A percentile compares a stretch with the other conserved stretches of the same genome.
Evolutionary conservation across 1,140 invertebrate species (phyloP).

Genomic region (Lepeophtheirus salmonis): DNA sequence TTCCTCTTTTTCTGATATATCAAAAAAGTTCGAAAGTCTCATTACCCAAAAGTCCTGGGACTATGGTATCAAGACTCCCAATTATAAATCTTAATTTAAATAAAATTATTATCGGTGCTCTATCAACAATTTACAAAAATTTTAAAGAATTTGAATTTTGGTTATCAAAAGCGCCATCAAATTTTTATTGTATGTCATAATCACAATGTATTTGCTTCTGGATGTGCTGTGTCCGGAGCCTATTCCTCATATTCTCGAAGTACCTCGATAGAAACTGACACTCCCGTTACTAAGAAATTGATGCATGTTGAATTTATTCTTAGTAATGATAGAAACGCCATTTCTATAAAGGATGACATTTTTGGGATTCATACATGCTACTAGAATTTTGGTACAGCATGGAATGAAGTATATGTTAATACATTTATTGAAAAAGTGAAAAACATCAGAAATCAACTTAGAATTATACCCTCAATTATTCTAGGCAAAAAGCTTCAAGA

Average conservation of each 20-base stretch:
- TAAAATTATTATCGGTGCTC: slow-evolving; percentile 44
- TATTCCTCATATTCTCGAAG: slow-evolving; percentile 50
- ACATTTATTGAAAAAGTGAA: slow-evolving; percentile 50
- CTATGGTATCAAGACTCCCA: slow-evolving; percentile 34
- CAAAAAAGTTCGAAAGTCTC: neutral
- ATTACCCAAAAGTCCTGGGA: slow-evolving; percentile 36
- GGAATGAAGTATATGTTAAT: slow-evolving; percentile 63
- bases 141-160: slow-evolving; percentile 39
- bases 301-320: slow-evolving; percentile 23
- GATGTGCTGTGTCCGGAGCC: slow-evolving; percentile 54
- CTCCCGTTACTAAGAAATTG: slow-evolving; percentile 12
- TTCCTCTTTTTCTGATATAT: neutral
- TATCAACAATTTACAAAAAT: slow-evolving; percentile 51
- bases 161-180: slow-evolving; percentile 36
- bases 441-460: slow-evolving; percentile 40
- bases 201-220: slow-evolving; percentile 50
- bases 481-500: slow-evolving; percentile 49
- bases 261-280: too few relatives aligned
- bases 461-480: slow-evolving; percentile 45
- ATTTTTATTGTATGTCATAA: slow-evolving; percentile 48
- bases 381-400: slow-evolving; percentile 60
- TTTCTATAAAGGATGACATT: slow-evolving; percentile 38
- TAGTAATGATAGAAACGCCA: slow-evolving; percentile 21
- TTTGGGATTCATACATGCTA: slow-evolving; percentile 46
- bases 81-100: slow-evolving; percentile 54